Conservation (phyloP, 2,797 vertebrate species). For the Chelmon rostratus region DNA sequence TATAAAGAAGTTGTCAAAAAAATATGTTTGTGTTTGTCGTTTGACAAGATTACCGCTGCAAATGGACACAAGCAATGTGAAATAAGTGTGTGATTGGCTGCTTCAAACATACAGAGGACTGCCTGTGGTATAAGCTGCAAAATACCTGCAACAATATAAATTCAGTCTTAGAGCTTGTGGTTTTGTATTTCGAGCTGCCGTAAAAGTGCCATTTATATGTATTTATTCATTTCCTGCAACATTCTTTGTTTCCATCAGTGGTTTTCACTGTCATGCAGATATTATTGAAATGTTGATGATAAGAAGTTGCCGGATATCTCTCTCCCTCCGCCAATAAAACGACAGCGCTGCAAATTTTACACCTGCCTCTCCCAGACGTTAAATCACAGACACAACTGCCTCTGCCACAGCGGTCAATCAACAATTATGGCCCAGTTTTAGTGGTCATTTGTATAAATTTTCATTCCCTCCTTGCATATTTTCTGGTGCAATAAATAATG, state of each 20-base stretch:
- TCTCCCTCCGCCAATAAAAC: conserved; percentile 21
- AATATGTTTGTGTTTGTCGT: background rate
- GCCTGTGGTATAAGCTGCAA: background rate
- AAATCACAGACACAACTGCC: conserved; percentile 17
- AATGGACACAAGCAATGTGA: conserved; percentile 1
- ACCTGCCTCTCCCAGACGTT: conserved; percentile 19
- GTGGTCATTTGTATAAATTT: conserved; percentile 12
- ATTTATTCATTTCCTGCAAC: conserved; percentile 39
- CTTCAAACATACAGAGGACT: too few species aligned
- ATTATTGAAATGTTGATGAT: background rate
- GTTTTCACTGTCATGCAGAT: conserved; percentile 22
- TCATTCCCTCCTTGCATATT: background rate
- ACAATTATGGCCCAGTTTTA: conserved; percentile 20
- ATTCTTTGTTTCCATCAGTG: conserved; percentile 17
- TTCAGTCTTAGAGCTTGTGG: too few species aligned
- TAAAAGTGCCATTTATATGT: conserved; percentile 36
- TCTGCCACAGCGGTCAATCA: background rate
- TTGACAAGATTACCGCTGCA: conserved; percentile 17
- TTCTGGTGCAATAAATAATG: conserved; percentile 2
- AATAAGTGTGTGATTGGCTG: background rate
- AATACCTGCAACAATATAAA: background rate
- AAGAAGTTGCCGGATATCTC: background rate
- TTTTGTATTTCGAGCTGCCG: background rate
- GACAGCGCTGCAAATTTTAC: conserved; percentile 1
- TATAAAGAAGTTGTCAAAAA: background rate